phyloP scores from a whole-genome alignment of 1,140 invertebrate species.

The Drosophila mojavensis region DNA sequence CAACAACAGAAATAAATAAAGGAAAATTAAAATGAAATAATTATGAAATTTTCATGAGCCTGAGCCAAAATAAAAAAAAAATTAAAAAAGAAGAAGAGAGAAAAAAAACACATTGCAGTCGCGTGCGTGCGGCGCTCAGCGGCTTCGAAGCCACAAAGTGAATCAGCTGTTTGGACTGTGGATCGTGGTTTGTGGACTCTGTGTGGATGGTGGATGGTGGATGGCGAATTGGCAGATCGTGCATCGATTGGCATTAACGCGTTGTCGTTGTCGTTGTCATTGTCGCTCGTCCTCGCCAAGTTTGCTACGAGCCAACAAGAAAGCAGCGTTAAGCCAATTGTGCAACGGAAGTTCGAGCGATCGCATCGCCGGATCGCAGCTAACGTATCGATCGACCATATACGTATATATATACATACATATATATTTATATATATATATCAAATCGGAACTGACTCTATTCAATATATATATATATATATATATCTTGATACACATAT shows the following conservation, averaged over 20 bases:
- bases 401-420: slow-evolving; percentile 16
- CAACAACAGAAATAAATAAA: slow-evolving; percentile 21
- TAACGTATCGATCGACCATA: slow-evolving; percentile 14
- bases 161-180: slow-evolving; percentile 13
- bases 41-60: slow-evolving; percentile 21
- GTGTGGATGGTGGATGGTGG: not conserved
- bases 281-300: slow-evolving; percentile 41
- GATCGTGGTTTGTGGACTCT: not conserved
- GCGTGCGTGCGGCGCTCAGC: slow-evolving; percentile 27
- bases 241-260: slow-evolving; percentile 6
- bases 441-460: not conserved
- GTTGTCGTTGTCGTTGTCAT: slow-evolving; percentile 14
- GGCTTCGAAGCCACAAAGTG: slow-evolving; percentile 2
- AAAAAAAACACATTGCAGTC: not conserved
- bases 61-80: not conserved
- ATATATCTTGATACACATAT: not conserved
- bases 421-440: not conserved
- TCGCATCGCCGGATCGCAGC: slow-evolving; percentile 47
- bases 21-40: slow-evolving; percentile 10
- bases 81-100: not conserved
- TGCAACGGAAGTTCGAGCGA: slow-evolving; percentile 76
- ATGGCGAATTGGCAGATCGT: slow-evolving; percentile 5
- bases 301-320: slow-evolving; percentile 45
- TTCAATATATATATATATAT: not conserved
- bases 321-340: slow-evolving; percentile 60